Conservation (phyloP, 1,140 invertebrate genomes). For the Caenorhabditis tropicalis region DNA sequence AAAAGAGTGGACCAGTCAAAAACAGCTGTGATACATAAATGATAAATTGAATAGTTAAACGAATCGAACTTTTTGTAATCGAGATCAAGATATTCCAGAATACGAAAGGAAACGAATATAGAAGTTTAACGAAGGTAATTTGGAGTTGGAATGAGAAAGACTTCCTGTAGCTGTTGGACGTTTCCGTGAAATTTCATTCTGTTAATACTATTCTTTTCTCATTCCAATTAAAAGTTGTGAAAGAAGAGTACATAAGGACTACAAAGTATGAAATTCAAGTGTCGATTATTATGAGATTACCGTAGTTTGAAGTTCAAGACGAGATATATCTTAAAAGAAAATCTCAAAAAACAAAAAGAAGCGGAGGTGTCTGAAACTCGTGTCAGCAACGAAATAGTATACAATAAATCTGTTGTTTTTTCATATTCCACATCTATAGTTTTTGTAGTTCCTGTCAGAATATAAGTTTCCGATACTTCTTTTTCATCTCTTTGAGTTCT, state of each 20-base stretch:
- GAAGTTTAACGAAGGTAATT: not conserved
- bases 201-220: too few relatives aligned
- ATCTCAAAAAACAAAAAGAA: not conserved
- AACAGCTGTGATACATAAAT: not conserved
- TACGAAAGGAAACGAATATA: too few relatives aligned
- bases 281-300: too few relatives aligned
- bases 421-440: not conserved
- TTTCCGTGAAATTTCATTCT: too few relatives aligned
- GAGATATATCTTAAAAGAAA: not conserved
- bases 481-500: not conserved
- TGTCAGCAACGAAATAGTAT: not conserved
- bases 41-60: too few relatives aligned
- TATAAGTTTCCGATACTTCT: not conserved
- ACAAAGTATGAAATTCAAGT: too few relatives aligned
- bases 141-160: not conserved
- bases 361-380: not conserved
- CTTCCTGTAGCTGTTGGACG: not conserved
- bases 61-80: too few relatives aligned
- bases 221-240: not conserved
- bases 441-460: slow-evolving; percentile 17
- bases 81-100: too few relatives aligned
- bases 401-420: not conserved
- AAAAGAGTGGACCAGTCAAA: not conserved
- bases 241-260: not conserved
- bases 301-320: not conserved